Evolutionary conservation across 92 coral and sea anemone genomes (phyloP).

Genomic region (Porites cylindrica): DNA sequence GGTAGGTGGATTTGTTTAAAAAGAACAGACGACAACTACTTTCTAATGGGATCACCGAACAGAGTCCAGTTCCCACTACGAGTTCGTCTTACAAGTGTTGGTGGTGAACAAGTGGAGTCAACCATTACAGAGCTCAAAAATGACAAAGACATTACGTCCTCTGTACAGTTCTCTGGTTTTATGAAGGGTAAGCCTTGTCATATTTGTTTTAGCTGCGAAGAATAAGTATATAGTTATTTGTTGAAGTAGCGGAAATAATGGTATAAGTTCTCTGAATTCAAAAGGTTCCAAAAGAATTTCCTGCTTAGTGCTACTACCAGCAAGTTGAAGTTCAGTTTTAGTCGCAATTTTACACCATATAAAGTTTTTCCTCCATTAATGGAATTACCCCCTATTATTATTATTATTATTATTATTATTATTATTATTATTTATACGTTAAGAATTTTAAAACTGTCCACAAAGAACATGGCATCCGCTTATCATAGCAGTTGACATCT

Average conservation of each 20-base stretch:
- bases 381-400: no score
- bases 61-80: conserved; percentile 73
- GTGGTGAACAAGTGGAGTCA: conserved; percentile 82
- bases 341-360: no score
- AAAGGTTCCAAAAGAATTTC: no score
- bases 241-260: no score
- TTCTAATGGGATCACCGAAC: conserved; percentile 56
- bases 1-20: conserved; percentile 73
- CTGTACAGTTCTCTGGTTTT: conserved; percentile 79
- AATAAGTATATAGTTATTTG: background rate
- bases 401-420: no score
- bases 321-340: no score
- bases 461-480: background rate
- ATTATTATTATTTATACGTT: no score
- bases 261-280: no score
- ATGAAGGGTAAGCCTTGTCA: conserved; percentile 49
- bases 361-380: no score
- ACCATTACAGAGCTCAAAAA: conserved; percentile 64
- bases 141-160: conserved; percentile 60
- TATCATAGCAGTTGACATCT: background rate
- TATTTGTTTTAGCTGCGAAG: background rate
- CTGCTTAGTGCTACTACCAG: no score
- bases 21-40: conserved; percentile 73
- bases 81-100: conserved; percentile 82
- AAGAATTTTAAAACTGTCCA: background rate